Conservation (phyloP, 2,888 invertebrate species). For the Mechanitis messenoides region DNA sequence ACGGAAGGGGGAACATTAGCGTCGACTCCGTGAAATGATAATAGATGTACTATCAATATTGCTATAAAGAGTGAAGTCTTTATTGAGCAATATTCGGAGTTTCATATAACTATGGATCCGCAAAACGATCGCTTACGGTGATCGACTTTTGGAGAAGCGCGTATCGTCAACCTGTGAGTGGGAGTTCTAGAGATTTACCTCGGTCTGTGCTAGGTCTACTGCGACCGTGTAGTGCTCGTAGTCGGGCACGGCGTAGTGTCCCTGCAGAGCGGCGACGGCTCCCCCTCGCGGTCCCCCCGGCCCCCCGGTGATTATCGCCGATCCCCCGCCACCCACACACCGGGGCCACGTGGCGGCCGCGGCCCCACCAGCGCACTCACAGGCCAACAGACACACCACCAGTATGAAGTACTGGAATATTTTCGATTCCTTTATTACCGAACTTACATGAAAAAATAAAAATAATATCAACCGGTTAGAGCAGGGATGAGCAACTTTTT, state of each 20-base stretch:
- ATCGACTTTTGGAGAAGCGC: too few species aligned
- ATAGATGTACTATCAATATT: too few species aligned
- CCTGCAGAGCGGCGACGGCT: conserved; percentile 83
- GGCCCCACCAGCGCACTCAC: conserved; percentile 83
- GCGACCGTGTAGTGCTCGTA: conserved; percentile 86
- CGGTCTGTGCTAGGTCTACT: conserved; percentile 85
- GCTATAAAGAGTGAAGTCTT: background rate
- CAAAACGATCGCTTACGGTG: too few species aligned
- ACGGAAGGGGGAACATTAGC: too few species aligned
- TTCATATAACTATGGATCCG: too few species aligned
- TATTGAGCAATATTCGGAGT: background rate
- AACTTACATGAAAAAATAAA: too few species aligned
- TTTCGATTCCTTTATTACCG: background rate
- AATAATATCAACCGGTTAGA: too few species aligned
- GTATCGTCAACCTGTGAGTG: background rate
- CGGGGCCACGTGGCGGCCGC: conserved; percentile 86
- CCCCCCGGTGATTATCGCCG: conserved; percentile 78
- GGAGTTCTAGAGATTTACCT: conserved; percentile 35
- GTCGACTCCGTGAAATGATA: too few species aligned
- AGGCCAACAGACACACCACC: conserved; percentile 80
- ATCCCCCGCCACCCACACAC: conserved; percentile 80
- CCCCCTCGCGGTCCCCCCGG: conserved; percentile 80
- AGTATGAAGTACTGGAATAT: conserved; percentile 80
- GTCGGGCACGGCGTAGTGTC: conserved; percentile 86
- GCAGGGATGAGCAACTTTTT: too few species aligned